Conservation (phyloP, 2,113 vertebrate species). For the Drymodes brunneopygia region DNA sequence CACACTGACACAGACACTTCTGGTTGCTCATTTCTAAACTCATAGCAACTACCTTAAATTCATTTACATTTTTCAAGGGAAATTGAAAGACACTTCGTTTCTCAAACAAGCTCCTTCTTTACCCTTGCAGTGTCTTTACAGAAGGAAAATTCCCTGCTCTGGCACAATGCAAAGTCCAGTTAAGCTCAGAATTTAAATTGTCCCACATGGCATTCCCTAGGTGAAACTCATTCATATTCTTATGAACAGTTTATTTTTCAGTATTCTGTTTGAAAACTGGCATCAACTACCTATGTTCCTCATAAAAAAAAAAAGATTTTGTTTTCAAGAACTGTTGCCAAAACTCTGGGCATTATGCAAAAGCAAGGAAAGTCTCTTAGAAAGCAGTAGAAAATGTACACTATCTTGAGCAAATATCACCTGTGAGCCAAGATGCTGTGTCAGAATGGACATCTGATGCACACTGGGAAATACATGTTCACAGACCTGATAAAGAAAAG, state of each 20-base stretch:
- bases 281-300: background rate
- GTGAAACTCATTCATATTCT: background rate
- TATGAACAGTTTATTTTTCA: conserved; percentile 3
- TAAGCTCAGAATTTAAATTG: background rate
- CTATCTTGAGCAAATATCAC: background rate
- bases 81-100: background rate
- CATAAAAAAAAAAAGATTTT: background rate
- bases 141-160: background rate
- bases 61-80: background rate
- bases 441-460: background rate
- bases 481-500: background rate
- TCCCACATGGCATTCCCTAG: background rate
- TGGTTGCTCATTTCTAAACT: background rate
- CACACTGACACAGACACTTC: fast-evolving
- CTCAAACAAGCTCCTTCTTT: background rate
- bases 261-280: background rate
- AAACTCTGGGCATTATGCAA: background rate
- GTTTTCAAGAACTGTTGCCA: background rate
- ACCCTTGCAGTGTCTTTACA: background rate
- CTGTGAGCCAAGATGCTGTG: background rate
- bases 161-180: background rate
- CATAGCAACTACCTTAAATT: background rate
- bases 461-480: background rate
- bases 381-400: background rate
- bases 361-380: background rate